These are phyloP conservation scores for Lasioglossum baleicum DNA, from an alignment of 1,140 invertebrate species.

Conservation along the genomic window DNA sequence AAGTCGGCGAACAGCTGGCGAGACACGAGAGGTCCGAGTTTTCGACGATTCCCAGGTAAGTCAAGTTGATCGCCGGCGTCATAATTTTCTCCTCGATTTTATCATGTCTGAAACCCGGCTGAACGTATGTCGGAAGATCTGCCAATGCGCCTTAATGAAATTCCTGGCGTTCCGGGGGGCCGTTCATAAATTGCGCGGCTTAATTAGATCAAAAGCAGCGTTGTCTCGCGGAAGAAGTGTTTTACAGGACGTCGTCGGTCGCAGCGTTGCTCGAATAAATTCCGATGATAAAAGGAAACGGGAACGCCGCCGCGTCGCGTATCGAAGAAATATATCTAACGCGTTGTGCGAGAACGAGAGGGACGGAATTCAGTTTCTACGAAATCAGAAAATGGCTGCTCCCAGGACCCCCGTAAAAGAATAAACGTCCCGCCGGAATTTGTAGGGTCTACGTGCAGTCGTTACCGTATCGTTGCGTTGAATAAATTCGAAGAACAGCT, in stretches of 20 bases:
- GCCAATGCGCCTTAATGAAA: slow-evolving; percentile 43
- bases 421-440: slow-evolving; percentile 52
- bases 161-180: not conserved
- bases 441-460: slow-evolving; percentile 53
- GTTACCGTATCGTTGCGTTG: slow-evolving; percentile 50
- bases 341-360: not conserved
- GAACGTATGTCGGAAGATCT: slow-evolving; percentile 2
- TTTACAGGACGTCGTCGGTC: not conserved
- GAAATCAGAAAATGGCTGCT: slow-evolving; percentile 14
- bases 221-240: not conserved
- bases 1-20: no score
- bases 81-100: slow-evolving; percentile 14
- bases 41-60: not conserved
- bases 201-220: slow-evolving; percentile 40
- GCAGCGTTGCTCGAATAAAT: not conserved
- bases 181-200: slow-evolving; percentile 34
- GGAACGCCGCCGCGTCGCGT: not conserved
- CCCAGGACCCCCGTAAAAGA: slow-evolving; percentile 27
- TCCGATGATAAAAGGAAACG: slow-evolving; percentile 13
- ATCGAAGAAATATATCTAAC: slow-evolving; percentile 10
- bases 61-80: not conserved
- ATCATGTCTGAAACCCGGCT: not conserved
- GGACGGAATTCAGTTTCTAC: slow-evolving; percentile 4
- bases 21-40: not conserved
- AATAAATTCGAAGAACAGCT: slow-evolving; percentile 47